Conservation (phyloP, 35 echinoderm and acorn worm genomes). For the Apostichopus parvimensis region DNA sequence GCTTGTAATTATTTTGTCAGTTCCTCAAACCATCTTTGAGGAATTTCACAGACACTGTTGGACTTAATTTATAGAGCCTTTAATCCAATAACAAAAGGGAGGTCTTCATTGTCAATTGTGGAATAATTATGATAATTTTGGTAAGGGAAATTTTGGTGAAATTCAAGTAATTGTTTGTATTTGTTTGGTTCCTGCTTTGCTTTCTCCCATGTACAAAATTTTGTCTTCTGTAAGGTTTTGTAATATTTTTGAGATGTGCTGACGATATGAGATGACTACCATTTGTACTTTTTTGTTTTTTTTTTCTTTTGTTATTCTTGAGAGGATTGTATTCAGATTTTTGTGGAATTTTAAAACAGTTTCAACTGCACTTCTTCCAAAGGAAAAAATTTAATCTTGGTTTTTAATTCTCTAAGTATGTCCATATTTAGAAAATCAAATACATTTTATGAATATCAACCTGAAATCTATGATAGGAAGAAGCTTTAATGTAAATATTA, state of each 20-base stretch:
- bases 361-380: constrained; percentile 47
- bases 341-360: constrained; percentile 42
- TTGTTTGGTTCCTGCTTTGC: no score
- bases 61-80: no score
- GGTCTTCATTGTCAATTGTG: no score
- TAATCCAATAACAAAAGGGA: no score
- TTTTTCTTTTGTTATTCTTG: constrained; percentile 41
- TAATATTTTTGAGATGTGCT: constrained; percentile 43
- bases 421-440: constrained; percentile 48
- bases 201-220: background rate
- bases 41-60: no score
- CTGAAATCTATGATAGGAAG: constrained; percentile 47
- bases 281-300: constrained; percentile 18
- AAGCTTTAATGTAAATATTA: constrained; percentile 44
- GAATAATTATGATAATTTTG: no score
- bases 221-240: constrained; percentile 36
- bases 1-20: no score
- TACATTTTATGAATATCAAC: constrained; percentile 51
- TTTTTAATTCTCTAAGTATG: constrained; percentile 50
- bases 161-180: no score
- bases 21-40: no score
- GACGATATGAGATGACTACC: constrained; percentile 30
- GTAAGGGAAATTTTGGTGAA: no score
- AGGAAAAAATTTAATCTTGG: constrained; percentile 29
- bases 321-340: constrained; percentile 46